phyloP scores from a whole-genome alignment of 2,113 vertebrate species.

The Petroica traversi region DNA sequence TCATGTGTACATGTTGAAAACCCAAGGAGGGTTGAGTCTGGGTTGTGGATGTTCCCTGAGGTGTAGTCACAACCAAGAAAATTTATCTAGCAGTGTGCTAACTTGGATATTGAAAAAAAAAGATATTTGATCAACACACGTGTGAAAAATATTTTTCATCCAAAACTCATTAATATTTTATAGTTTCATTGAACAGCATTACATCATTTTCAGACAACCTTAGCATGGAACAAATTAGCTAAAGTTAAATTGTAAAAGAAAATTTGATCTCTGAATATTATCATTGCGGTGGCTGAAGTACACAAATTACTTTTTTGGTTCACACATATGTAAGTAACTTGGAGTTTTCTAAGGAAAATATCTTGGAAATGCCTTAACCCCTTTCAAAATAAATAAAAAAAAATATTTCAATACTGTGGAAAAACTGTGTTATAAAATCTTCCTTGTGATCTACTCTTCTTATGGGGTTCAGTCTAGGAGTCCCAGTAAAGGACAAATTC shows the following conservation, averaged over 20 bases:
- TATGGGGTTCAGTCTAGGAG: not conserved
- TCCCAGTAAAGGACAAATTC: not conserved
- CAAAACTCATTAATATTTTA: not conserved
- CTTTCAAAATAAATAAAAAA: not conserved
- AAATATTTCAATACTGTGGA: not conserved
- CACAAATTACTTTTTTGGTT: rapidly evolving
- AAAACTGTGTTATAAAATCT: not conserved
- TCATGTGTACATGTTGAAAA: not conserved
- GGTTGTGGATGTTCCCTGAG: not conserved
- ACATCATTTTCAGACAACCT: not conserved
- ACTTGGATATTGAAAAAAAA: not conserved
- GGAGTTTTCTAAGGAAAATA: not conserved
- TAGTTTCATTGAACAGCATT: not conserved
- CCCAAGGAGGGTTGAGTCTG: not conserved
- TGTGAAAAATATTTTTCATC: not conserved
- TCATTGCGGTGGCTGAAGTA: not conserved
- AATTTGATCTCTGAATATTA: not conserved
- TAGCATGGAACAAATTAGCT: not conserved
- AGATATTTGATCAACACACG: not conserved
- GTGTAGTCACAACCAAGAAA: not conserved
- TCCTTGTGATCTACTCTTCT: not conserved
- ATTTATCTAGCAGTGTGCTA: not conserved
- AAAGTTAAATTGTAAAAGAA: not conserved
- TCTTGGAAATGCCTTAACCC: not conserved
- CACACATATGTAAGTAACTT: rapidly evolving